Evolutionary conservation across 2,797 vertebrate genomes (phyloP).

Genomic region (Echiichthys vipera): DNA sequence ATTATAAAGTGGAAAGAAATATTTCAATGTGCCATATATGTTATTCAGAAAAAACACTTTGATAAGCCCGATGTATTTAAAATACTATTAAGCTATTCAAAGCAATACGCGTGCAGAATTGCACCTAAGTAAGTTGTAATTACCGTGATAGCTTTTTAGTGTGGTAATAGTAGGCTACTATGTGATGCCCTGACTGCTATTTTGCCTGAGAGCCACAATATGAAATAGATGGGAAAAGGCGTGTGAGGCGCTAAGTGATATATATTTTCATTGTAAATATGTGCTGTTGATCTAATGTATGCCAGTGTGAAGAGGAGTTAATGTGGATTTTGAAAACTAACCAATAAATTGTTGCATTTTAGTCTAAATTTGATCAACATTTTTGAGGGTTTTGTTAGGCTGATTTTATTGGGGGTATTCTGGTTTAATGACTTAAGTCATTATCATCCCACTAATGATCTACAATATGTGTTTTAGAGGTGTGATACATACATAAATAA

Average conservation of each 20-base stretch:
- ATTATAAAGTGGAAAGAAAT: background rate
- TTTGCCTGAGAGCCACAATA: background rate
- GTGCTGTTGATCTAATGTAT: no score
- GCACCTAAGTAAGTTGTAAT: background rate
- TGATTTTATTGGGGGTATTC: background rate
- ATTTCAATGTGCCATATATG: no score
- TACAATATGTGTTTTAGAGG: background rate
- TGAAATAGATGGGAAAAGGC: background rate
- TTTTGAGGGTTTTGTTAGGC: background rate
- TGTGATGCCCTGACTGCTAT: background rate
- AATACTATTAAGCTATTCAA: background rate
- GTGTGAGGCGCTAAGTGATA: no score
- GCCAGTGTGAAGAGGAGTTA: no score
- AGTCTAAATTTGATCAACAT: background rate
- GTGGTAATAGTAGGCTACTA: background rate
- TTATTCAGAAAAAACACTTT: background rate
- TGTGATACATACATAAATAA: background rate
- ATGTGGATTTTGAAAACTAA: background rate
- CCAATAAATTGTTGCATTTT: background rate
- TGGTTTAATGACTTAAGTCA: background rate
- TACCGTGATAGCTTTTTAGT: conserved; percentile 7
- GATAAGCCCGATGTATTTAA: background rate
- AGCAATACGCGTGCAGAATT: background rate
- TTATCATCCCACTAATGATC: background rate
- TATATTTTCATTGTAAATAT: no score